These are phyloP conservation scores for Cardiocondyla obscurior DNA, from an alignment of 1,140 invertebrate genomes.

Conservation along the genomic window DNA sequence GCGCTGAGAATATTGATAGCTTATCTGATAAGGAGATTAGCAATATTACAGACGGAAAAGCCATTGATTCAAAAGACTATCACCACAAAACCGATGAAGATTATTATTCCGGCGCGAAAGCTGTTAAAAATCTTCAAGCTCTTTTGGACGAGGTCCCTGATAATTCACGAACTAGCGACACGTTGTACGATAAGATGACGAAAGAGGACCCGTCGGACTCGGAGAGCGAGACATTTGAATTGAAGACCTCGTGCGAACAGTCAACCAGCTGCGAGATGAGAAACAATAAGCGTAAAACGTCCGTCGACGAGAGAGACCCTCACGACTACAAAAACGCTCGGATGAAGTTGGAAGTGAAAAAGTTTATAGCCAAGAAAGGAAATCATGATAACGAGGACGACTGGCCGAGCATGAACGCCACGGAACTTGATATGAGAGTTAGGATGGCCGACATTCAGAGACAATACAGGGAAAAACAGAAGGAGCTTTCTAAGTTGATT, in stretches of 20 bases:
- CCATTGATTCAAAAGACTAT: not conserved
- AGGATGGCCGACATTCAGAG: constrained; percentile 91
- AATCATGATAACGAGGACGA: constrained; percentile 79
- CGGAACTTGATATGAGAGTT: constrained; percentile 92
- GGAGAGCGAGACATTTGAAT: constrained; percentile 58
- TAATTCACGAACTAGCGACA: not conserved
- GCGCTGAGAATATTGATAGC: constrained; percentile 53
- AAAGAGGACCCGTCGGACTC: constrained; percentile 67
- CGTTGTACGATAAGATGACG: not conserved
- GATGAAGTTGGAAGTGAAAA: constrained; percentile 82
- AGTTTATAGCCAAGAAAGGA: constrained; percentile 78
- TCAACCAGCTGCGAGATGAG: not conserved
- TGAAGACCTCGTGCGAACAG: constrained; percentile 40
- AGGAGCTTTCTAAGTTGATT: constrained; percentile 89
- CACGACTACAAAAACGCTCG: constrained; percentile 82
- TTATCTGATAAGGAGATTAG: constrained; percentile 29
- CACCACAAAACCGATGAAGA: not conserved
- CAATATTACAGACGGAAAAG: not conserved
- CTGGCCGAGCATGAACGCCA: constrained; percentile 88
- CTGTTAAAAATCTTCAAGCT: not conserved
- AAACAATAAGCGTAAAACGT: not conserved
- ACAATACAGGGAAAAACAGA: constrained; percentile 92
- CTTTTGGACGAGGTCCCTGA: not conserved
- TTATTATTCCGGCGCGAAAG: not conserved
- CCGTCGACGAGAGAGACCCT: constrained; percentile 25